phyloP scores from a whole-genome alignment of 1,140 invertebrate species.

The Drosophila miranda region DNA sequence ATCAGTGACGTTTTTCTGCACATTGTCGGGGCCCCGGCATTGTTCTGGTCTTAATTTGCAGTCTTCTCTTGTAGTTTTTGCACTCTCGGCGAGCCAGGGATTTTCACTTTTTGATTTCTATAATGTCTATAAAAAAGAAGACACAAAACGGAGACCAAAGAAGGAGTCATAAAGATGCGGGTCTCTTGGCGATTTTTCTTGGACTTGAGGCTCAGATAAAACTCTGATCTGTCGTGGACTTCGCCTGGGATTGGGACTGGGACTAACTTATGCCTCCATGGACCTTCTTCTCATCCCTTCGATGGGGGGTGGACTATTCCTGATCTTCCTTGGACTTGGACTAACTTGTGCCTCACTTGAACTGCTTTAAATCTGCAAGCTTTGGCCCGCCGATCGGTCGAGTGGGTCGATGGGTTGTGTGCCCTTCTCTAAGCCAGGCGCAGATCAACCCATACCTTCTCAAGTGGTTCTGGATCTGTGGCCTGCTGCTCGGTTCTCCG shows the following conservation, averaged over 20 bases:
- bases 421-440: conserved; percentile 39
- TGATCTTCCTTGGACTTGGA: conserved; percentile 4
- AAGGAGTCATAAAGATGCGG: conserved; percentile 1
- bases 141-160: conserved; percentile 2
- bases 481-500: conserved; percentile 17
- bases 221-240: neutral
- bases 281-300: too few relatives aligned
- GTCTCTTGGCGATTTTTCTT: neutral
- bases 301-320: neutral
- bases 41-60: conserved; percentile 75
- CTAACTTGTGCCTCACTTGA: conserved; percentile 56
- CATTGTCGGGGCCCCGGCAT: conserved; percentile 67
- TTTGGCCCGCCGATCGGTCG: conserved; percentile 8
- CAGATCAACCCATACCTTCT: conserved; percentile 32
- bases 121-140: conserved; percentile 9
- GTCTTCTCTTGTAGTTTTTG: conserved; percentile 55
- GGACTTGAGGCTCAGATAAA: neutral
- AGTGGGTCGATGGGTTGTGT: conserved; percentile 22
- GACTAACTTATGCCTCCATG: neutral
- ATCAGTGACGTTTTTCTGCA: conserved; percentile 81
- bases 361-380: conserved; percentile 57
- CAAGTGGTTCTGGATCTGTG: conserved; percentile 42
- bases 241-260: neutral
- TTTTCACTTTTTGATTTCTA: conserved; percentile 68
- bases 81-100: conserved; percentile 52